Base-by-base conservation (phyloP, 2,113 vertebrate species). In the Anas platyrhynchos region DNA sequence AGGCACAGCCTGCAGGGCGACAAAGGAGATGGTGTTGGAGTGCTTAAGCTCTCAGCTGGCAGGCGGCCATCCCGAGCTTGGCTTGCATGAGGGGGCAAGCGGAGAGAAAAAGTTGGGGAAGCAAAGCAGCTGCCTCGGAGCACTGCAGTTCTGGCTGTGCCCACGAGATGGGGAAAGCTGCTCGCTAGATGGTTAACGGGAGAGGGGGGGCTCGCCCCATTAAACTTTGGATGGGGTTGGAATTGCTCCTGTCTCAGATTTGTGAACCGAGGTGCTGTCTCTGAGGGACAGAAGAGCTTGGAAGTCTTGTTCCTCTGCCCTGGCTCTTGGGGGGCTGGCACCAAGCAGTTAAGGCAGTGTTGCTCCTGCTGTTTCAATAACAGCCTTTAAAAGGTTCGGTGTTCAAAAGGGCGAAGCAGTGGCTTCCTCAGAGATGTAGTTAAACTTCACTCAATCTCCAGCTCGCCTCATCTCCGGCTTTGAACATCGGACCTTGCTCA, bases 91-190 rank as follows among this genome's bases (percentile, higher is more conserved):
- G 63, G 79, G 84, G 77, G 82, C 62, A 95, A 87, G 0, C 2
- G 76, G 77, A 77, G 86, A 54, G 81, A 78, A 89, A 95, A 95
- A 95, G 75, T 91, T 82, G 43, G 71, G 84, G 75, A 94, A 87
- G 88, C 83, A 91, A 92, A 86, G 93, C 92, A 90, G 86, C 69
- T 84, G 80, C 81, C 6, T 7, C 36, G 6, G 34, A 54, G 74
- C 34, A 1, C 17, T 96, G 97, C 93, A 97, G 68, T 97, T 97
- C 96, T 90, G 48, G 4, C 20, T 63, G 36, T 80, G 93, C 50
- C 91, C 97, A 71, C 91, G 34, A 96, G 96, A 65, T 95, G 97
- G 97, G 43, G 71, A 26, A 86, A 95, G 83, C 75, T 55, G 74
- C 80, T 95, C 13, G 2, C 23, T 27, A n/a, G 38, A 85, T 34